Base-by-base conservation (phyloP, 2,113 vertebrate species). In the Chauna torquata region DNA sequence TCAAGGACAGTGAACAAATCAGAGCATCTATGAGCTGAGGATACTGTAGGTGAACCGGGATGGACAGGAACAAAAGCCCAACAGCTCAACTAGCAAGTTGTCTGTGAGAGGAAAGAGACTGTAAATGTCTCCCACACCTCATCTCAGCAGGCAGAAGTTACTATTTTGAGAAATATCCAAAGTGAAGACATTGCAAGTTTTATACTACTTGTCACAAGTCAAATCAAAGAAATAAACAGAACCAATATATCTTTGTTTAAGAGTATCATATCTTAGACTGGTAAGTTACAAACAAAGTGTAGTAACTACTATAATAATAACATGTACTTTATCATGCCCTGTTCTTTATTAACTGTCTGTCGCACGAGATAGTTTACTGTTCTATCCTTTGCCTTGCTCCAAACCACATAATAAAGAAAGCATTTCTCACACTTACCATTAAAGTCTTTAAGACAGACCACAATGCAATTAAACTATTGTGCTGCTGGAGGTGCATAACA, bases 331-430 rank as follows among this genome's bases (percentile, higher is more conserved):
- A 88, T 93, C 71, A 64, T 89, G 75, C 75, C 72, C 92, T 95
- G 40, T 62, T 96, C 55, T 86, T 97, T 97, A 97, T 96, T 97
- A 96, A 72, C 94, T 94, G 93, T 94, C 88, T 97, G 96, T 95
- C 79, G 55, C 25, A 65, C 52, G 58, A 87, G 94, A 92, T 81
- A 95, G 90, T 89, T 97, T 97, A 97, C 93, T 90, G 97, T 96
- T 97, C 89, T 91, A 82, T 94, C 59, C 76, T 95, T 81, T 97
- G 64, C 69, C 65, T 88, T 90, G 47, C 62, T 97, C 93, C 94
- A 98, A 97, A 97, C 96, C 97, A 92, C 97, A 97, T 12, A 91
- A 66, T 95, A 96, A 95, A 95, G 76, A 93, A 97, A 97, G 66
- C 76, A 94, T 96, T 98, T 97, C 76, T 95, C 96, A 71, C 85